A percentile compares a stretch with the other conserved stretches of the same genome.
These are phyloP conservation scores for Troglohyphantes excavatus DNA, from an alignment of 2,888 invertebrate genomes.

Conservation along the genomic window DNA sequence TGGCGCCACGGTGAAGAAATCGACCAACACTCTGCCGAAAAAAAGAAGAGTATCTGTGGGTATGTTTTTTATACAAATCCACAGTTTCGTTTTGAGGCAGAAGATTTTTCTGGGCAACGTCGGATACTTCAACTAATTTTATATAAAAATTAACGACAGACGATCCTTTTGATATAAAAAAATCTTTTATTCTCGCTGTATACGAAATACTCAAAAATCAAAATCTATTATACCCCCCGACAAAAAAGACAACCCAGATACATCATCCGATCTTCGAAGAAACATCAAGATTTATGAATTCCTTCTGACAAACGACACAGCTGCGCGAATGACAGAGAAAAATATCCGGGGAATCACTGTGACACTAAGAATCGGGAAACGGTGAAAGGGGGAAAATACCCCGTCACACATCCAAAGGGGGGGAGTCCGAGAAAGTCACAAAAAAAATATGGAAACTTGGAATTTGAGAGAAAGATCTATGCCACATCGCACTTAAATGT, in stretches of 20 bases:
- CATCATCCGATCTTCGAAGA: background rate
- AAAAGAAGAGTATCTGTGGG: too few species aligned
- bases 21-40: too few species aligned
- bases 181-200: too few species aligned
- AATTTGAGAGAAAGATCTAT: background rate
- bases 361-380: background rate
- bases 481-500: background rate
- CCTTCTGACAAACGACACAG: slow-evolving; percentile 9
- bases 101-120: too few species aligned
- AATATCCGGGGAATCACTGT: background rate
- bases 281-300: background rate
- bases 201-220: too few species aligned
- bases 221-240: background rate
- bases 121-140: too few species aligned
- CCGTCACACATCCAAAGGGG: background rate
- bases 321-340: background rate
- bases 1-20: too few species aligned
- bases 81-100: too few species aligned
- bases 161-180: too few species aligned
- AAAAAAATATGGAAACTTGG: background rate
- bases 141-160: too few species aligned
- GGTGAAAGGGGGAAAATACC: background rate
- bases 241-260: background rate
- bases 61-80: too few species aligned
- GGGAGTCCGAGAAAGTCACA: background rate